phyloP scores from a whole-genome alignment of 2,113 vertebrate species.

The Alexandromys fortis region DNA sequence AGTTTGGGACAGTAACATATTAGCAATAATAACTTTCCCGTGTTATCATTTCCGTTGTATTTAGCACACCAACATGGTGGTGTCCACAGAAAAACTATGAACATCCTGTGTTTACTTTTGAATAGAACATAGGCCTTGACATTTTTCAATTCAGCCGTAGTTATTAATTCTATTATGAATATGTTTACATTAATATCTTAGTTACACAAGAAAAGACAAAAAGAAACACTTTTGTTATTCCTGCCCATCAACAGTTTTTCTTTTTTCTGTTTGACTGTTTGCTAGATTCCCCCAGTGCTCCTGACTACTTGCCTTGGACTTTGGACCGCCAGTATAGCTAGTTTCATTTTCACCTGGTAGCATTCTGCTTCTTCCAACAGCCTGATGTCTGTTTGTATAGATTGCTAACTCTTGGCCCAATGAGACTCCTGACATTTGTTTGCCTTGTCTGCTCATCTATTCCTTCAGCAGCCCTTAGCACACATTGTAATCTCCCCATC shows the following conservation, averaged over 20 bases:
- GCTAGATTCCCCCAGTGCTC: not conserved
- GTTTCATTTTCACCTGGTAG: slow-evolving; percentile 53
- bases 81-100: slow-evolving; percentile 39
- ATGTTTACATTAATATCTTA: not conserved
- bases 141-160: not conserved
- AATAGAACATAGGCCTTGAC: slow-evolving; percentile 40
- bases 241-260: not conserved
- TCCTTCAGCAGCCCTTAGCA: slow-evolving; percentile 58
- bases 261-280: not conserved
- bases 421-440: slow-evolving; percentile 62
- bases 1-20: not conserved
- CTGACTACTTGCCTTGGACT: slow-evolving; percentile 51
- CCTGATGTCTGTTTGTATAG: slow-evolving; percentile 52
- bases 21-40: not conserved
- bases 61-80: not conserved
- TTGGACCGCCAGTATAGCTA: slow-evolving; percentile 1
- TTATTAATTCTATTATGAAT: not conserved
- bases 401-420: slow-evolving; percentile 61
- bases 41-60: slow-evolving; percentile 34
- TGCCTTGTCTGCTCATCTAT: slow-evolving; percentile 29
- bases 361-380: slow-evolving; percentile 41
- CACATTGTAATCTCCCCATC: slow-evolving; percentile 40
- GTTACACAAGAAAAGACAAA: not conserved
- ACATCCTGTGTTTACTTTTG: not conserved
- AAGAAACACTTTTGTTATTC: not conserved